Evolutionary conservation across 2,888 invertebrate genomes (phyloP).

Genomic region (Crematogaster levior): DNA sequence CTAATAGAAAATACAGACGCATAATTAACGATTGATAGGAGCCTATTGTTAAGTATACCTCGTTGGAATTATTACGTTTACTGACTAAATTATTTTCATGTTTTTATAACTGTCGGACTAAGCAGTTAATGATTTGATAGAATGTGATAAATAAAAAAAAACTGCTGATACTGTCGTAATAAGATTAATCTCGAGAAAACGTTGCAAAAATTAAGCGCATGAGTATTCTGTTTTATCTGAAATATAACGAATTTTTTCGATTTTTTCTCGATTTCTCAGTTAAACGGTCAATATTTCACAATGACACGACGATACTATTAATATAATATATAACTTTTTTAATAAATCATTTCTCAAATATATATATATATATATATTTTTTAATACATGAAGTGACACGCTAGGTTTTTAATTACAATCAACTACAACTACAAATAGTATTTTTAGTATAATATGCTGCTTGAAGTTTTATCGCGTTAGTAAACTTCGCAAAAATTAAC

Average conservation of each 20-base stretch:
- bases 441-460: not conserved
- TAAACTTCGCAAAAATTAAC: constrained; percentile 4
- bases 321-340: not conserved
- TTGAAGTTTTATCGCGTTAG: constrained; percentile 16
- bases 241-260: not conserved
- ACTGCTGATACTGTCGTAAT: not conserved
- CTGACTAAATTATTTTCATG: not conserved
- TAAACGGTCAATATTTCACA: not conserved
- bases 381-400: not conserved
- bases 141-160: constrained; percentile 17
- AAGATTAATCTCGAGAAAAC: not conserved
- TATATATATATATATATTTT: not conserved
- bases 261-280: not conserved
- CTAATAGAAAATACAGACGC: constrained; percentile 86
- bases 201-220: not conserved
- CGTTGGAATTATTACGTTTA: not conserved
- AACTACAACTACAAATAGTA: not conserved
- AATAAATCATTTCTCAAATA: constrained; percentile 16
- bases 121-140: constrained; percentile 2
- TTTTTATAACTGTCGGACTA: not conserved
- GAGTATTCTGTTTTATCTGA: not conserved
- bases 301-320: not conserved
- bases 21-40: constrained; percentile 85
- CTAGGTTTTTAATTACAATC: constrained; percentile 3
- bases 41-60: not conserved